Percentiles rank a stretch among this genome's conserved stretches.
Evolutionary conservation across 2,797 vertebrate genomes (phyloP).

Genomic region (Myiotriccus ornatus): DNA sequence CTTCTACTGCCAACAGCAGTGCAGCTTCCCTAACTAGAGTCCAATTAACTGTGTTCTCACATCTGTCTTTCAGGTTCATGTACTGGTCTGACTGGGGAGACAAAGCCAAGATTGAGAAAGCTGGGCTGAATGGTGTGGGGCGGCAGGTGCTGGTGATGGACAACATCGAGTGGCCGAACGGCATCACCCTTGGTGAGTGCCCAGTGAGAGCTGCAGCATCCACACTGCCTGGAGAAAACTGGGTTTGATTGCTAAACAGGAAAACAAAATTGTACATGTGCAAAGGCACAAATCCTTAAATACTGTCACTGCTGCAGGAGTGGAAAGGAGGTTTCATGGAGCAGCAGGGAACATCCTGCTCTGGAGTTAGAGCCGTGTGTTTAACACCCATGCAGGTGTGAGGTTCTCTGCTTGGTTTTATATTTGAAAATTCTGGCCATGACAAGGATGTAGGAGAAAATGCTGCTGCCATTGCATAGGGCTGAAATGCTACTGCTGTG

Average conservation of each 20-base stretch:
- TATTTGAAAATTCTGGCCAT: neutral
- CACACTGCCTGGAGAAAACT: neutral
- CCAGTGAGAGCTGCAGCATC: neutral
- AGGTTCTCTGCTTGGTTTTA: neutral
- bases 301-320: neutral
- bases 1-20: neutral
- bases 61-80: constrained; percentile 85
- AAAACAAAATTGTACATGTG: neutral
- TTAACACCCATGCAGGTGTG: neutral
- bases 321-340: neutral
- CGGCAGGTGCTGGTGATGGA: constrained; percentile 90
- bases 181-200: constrained; percentile 91
- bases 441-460: neutral
- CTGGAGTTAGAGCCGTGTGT: neutral
- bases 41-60: neutral
- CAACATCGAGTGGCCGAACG: constrained; percentile 97
- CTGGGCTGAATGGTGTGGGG: constrained; percentile 91
- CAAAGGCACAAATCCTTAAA: neutral
- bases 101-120: constrained; percentile 94
- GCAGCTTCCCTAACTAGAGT: neutral
- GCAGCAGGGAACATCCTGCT: neutral
- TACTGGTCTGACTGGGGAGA: constrained; percentile 99
- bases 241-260: neutral
- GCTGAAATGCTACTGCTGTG: neutral
- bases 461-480: neutral